Evolutionary conservation across 2,113 vertebrate genomes (phyloP), one percentile per base, ranked within the genome.

Genomic region (Platycercus adscitus): DNA sequence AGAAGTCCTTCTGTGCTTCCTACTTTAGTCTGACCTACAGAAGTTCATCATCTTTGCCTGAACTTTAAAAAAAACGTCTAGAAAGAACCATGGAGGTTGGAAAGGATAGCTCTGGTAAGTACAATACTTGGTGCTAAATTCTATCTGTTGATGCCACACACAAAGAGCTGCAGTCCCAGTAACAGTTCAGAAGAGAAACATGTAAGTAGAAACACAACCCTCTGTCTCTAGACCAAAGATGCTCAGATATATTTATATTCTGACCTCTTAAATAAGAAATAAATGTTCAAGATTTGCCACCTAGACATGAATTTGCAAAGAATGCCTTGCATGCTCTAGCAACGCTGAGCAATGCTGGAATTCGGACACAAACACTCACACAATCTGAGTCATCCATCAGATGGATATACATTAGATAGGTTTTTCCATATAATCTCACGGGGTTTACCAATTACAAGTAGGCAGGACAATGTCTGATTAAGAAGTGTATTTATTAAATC

Each of bases 1-100:
- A 73, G 66, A 91, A 93, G 65, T 69, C 55, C 53, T 78, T 89
- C 85, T 88, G 25, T 71, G 73, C 60, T 94, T 92, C 82, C 13
- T 90, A 55, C 68, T 79, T 72, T 46, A 88, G 53, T 52, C 49
- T 88, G 80, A 87, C 24, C 61, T 87, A 46, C 11, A 52, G 35
- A 35, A 92, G 55, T 52, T 81, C 39, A 61, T 41, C 18, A 78
- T 70, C 79, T 89, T 94, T 90, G 18, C 46, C 82, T 68, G 55
- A 68, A 84, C 68, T 73, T 73, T 37, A 9, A 53, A 66, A 91
- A 69, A 73, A 49, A 43, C 5, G 3, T 16, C 35, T 55, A n/a
- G 39, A 75, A 76, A 61, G 39, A 80, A 81, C 61, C 25, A 88
- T 5, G 25, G 26, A 86, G 6, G 15, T 75, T 77, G 52, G 53